Evolutionary conservation across 1,140 invertebrate genomes (phyloP).

Genomic region (Drosophila grimshawi): DNA sequence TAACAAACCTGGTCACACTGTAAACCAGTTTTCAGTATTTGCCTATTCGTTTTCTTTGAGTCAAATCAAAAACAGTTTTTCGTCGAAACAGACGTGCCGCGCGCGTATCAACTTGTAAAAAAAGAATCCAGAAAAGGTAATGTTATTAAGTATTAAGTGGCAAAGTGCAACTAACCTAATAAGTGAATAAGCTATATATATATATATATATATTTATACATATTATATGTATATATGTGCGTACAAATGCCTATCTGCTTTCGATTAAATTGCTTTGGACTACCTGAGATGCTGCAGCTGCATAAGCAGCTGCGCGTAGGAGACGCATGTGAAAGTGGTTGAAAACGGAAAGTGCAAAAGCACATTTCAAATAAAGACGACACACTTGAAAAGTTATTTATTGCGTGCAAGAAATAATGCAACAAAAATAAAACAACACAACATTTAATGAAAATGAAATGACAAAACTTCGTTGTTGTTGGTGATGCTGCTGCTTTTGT

Average conservation of each 20-base stretch:
- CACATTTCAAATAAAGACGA: slow-evolving; percentile 39
- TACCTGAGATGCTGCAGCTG: slow-evolving; percentile 53
- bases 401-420: background rate
- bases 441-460: slow-evolving; percentile 43
- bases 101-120: slow-evolving; percentile 7
- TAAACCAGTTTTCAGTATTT: slow-evolving; percentile 7
- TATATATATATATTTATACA: slow-evolving; percentile 1
- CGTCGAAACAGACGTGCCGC: slow-evolving; percentile 24
- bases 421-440: slow-evolving; percentile 34
- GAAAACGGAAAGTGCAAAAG: slow-evolving; percentile 48
- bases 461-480: slow-evolving; percentile 30
- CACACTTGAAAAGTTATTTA: slow-evolving; percentile 34
- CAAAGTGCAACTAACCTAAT: slow-evolving; percentile 19
- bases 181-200: slow-evolving; percentile 6
- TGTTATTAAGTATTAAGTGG: slow-evolving; percentile 11
- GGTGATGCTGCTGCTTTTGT: slow-evolving; percentile 14
- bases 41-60: background rate
- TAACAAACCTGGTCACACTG: slow-evolving; percentile 23
- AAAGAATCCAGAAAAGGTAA: slow-evolving; percentile 43
- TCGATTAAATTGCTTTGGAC: background rate
- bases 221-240: background rate
- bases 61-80: slow-evolving; percentile 30
- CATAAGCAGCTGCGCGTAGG: slow-evolving; percentile 17
- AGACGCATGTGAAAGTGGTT: slow-evolving; percentile 54
- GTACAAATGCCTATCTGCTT: slow-evolving; percentile 3